Evolutionary conservation across 2,888 invertebrate species (phyloP).

Genomic region (Drosophila neonasuta): DNA sequence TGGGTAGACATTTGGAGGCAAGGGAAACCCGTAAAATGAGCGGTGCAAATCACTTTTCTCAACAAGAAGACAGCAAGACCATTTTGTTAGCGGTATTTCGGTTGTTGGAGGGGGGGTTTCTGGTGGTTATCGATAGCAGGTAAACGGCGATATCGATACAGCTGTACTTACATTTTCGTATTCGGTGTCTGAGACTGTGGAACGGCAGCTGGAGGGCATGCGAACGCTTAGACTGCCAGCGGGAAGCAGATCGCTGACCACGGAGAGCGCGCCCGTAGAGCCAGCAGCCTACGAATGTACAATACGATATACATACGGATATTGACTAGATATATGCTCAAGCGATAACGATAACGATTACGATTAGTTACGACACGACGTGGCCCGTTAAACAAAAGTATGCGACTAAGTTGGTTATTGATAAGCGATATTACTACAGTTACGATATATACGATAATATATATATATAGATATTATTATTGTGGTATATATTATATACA

Average conservation of each 20-base stretch:
- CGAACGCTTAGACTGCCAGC: constrained; percentile 84
- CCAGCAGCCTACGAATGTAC: constrained; percentile 84
- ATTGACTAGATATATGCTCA: not conserved
- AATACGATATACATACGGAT: constrained; percentile 57
- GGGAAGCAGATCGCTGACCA: constrained; percentile 84
- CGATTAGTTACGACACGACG: constrained; percentile 28
- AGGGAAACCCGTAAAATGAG: constrained; percentile 8
- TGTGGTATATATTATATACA: constrained; percentile 4
- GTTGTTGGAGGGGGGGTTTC: not conserved
- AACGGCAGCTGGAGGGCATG: constrained; percentile 90
- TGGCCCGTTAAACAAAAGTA: constrained; percentile 6
- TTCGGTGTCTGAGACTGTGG: constrained; percentile 97
- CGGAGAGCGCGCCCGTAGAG: constrained; percentile 84
- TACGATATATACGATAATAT: constrained; percentile 26
- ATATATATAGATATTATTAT: not conserved
- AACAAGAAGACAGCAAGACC: not conserved
- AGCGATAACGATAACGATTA: constrained; percentile 18
- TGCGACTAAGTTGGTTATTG: constrained; percentile 24
- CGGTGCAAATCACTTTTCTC: constrained; percentile 11
- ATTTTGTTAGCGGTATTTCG: not conserved
- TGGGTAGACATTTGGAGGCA: not conserved
- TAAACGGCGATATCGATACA: constrained; percentile 14
- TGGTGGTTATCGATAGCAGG: constrained; percentile 3
- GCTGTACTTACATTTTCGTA: constrained; percentile 90
- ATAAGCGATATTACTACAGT: constrained; percentile 25